Percentiles rank a stretch among this genome's conserved stretches.
Conservation (phyloP, 1,140 invertebrate genomes). For the Neodiprion virginianus region DNA sequence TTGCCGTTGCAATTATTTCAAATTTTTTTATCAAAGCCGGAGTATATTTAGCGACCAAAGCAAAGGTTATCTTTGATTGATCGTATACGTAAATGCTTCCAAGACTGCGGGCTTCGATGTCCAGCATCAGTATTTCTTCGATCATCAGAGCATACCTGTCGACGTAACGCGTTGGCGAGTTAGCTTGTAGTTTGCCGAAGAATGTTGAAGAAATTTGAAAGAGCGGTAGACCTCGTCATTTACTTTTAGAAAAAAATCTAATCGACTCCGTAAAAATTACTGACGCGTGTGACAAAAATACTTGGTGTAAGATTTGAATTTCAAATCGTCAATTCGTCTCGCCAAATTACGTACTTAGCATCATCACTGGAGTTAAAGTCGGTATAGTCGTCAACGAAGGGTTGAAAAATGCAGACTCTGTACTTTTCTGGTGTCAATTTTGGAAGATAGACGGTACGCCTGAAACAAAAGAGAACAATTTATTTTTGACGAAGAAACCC, state of each 20-base stretch:
- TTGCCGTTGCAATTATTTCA: neutral
- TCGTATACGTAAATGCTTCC: neutral
- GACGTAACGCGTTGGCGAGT: too few relatives aligned
- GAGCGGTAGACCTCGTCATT: too few relatives aligned
- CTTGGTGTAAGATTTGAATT: neutral
- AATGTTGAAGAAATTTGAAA: too few relatives aligned
- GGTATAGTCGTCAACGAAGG: constrained; percentile 34
- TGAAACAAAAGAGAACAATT: constrained; percentile 20
- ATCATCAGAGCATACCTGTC: neutral
- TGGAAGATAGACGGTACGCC: constrained; percentile 43
- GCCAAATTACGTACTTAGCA: constrained; percentile 35
- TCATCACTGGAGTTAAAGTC: constrained; percentile 40
- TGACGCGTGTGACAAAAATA: neutral
- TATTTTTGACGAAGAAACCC: too few relatives aligned
- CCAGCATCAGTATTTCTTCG: neutral
- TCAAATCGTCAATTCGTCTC: neutral
- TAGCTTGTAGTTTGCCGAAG: too few relatives aligned
- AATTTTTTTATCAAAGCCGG: neutral
- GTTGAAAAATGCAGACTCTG: constrained; percentile 46
- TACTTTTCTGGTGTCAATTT: constrained; percentile 50
- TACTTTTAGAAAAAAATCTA: too few relatives aligned
- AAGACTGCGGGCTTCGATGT: neutral
- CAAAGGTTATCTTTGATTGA: neutral
- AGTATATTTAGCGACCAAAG: neutral
- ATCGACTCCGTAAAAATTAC: neutral